A percentile compares a stretch with the other conserved stretches of the same genome.
Conservation (phyloP, 2,113 vertebrate species). For the Seriola dumerili region DNA sequence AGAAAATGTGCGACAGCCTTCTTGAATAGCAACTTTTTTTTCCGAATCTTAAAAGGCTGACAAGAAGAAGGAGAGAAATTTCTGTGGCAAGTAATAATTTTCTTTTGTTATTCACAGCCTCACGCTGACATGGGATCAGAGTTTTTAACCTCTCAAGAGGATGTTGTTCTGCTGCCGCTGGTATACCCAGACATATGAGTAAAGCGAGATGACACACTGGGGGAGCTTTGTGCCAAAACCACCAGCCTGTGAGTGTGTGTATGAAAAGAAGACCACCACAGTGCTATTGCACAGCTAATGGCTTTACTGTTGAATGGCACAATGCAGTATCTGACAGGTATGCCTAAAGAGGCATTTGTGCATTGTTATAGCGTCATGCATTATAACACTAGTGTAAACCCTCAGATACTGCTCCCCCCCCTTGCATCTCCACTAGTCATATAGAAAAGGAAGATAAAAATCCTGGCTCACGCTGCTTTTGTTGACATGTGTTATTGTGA, state of each 20-base stretch:
- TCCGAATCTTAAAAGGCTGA: conserved; percentile 4
- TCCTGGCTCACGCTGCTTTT: conserved; percentile 5
- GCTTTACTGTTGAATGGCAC: conserved; percentile 38
- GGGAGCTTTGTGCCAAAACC: conserved; percentile 56
- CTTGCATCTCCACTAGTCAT: not conserved
- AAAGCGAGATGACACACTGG: conserved; percentile 41
- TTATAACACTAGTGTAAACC: not conserved
- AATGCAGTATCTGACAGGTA: conserved; percentile 39
- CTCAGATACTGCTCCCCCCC: not conserved
- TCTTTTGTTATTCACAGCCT: conserved; percentile 36
- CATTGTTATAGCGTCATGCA: not conserved
- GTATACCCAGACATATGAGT: not conserved
- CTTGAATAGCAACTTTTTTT: not conserved
- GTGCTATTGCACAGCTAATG: conserved; percentile 55
- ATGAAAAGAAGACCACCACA: conserved; percentile 61
- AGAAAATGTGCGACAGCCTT: not conserved
- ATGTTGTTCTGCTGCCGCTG: conserved; percentile 45
- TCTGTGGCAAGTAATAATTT: conserved; percentile 34
- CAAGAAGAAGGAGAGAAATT: conserved; percentile 31
- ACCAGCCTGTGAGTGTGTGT: conserved; percentile 31
- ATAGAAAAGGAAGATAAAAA: not conserved
- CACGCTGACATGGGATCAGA: conserved; percentile 9
- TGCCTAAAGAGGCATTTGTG: not conserved
- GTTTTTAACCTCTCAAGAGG: conserved; percentile 31
- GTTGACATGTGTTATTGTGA: not conserved